phyloP scores from a whole-genome alignment of 2,888 invertebrate species.

The Rhamphomyia laevipes region DNA sequence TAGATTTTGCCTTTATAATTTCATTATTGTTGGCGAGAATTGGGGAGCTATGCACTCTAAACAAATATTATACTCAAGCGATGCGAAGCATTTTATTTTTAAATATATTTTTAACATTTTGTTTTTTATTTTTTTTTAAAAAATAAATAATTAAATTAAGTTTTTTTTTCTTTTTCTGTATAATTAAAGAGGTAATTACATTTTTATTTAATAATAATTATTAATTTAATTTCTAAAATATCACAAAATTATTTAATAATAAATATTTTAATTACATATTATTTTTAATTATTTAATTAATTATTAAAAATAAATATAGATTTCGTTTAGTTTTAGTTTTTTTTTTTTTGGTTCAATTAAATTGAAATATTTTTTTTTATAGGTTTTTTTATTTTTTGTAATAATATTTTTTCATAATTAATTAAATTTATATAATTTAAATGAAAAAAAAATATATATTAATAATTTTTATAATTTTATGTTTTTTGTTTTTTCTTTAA shows the following conservation, averaged over 20 bases:
- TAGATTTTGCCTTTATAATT: too few relatives aligned
- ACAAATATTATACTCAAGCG: conserved; percentile 17
- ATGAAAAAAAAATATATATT: neutral
- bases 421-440: neutral
- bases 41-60: conserved; percentile 21
- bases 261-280: too few relatives aligned
- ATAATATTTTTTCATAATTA: neutral
- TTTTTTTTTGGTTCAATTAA: too few relatives aligned
- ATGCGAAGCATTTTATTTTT: conserved; percentile 20
- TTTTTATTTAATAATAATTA: too few relatives aligned
- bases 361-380: too few relatives aligned
- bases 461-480: conserved; percentile 4
- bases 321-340: too few relatives aligned
- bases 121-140: neutral
- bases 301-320: too few relatives aligned
- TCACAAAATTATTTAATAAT: too few relatives aligned
- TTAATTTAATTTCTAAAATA: too few relatives aligned
- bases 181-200: too few relatives aligned
- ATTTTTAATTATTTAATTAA: too few relatives aligned
- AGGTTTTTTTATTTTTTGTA: too few relatives aligned
- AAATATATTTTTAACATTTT: neutral
- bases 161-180: neutral
- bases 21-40: conserved; percentile 10
- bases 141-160: conserved; percentile 12
- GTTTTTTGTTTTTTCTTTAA: conserved; percentile 12